Conservation (phyloP, 2,888 invertebrate genomes). For the Parnassius mnemosyne region DNA sequence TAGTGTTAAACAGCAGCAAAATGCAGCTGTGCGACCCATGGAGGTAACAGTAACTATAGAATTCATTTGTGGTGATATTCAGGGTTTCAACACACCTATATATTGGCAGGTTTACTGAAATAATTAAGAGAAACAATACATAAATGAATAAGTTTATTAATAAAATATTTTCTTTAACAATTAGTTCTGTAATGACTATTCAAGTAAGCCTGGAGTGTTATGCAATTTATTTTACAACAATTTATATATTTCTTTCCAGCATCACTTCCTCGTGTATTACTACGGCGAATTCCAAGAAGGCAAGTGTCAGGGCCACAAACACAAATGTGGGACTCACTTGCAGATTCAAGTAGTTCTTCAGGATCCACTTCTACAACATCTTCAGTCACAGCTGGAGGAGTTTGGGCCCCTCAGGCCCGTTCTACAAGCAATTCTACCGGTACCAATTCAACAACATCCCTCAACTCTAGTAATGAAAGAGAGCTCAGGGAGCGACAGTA, state of each 20-base stretch:
- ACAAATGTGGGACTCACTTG: slow-evolving; percentile 34
- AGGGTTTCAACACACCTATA: too few species aligned
- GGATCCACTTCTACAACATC: slow-evolving; percentile 35
- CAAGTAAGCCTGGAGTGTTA: too few species aligned
- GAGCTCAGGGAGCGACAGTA: slow-evolving; percentile 47
- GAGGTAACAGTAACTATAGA: too few species aligned
- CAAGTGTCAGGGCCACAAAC: slow-evolving; percentile 24
- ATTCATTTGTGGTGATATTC: too few species aligned
- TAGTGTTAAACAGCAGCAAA: too few species aligned
- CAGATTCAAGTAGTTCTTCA: slow-evolving; percentile 31
- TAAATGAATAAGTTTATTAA: too few species aligned
- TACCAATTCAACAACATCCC: slow-evolving; percentile 39
- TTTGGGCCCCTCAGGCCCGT: slow-evolving; percentile 42
- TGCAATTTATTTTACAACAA: too few species aligned
- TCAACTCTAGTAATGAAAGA: slow-evolving; percentile 42
- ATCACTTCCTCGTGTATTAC: slow-evolving; percentile 21
- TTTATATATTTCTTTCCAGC: slow-evolving; percentile 13
- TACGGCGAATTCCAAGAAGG: slow-evolving; percentile 24
- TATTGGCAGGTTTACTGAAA: too few species aligned
- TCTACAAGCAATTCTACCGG: slow-evolving; percentile 40
- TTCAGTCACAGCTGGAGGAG: slow-evolving; percentile 41
- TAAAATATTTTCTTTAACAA: too few species aligned
- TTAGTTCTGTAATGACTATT: too few species aligned
- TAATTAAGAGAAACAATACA: too few species aligned
- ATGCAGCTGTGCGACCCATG: too few species aligned